Evolutionary conservation across 2,113 vertebrate species (phyloP), one percentile per base, ranked within the genome.

Genomic region (Arizona elegans): DNA sequence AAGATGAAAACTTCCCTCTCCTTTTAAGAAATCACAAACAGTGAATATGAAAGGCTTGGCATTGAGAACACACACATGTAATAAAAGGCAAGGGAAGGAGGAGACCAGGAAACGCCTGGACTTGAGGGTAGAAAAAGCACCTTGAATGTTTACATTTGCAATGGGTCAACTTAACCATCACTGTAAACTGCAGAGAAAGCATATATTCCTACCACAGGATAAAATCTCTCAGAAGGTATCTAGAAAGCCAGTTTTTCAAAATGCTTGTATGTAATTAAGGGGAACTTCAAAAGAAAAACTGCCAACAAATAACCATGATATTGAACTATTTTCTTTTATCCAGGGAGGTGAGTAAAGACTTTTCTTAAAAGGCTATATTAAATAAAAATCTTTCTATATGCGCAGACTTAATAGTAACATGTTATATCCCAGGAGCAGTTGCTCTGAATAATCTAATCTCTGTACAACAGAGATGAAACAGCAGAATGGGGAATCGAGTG

Each of bases 21-120:
- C 96, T 95, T 92, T 95, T 97, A 96, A 97, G 96, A 97, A 96
- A 96, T 96, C 97, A 97, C 97, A 91, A 96, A 95, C 92, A 91
- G 90, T 94, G 94, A 94, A 96, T 94, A 95, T 91, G 92, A 96
- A 95, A 94, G 95, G 91, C 96, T 96, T 97, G 97, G 96, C 96
- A 97, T 96, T 94, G 92, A 95, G 94, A 97, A 97, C 91, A 96
- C 94, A 94, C 95, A 95, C 93, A 91, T 94, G 43, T 38, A 96
- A 97, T 93, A 95, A 96, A 59, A 90, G 95, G 94, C 93, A 95
- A 95, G 92, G 94, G 93, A 75, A 87, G 90, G 89, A 91, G 92
- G 89, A 91, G 93, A 95, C 21, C 88, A 59, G 90, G 91, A 94
- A 91, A 86, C 38, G 50, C 58, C 15, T 52, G 92, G 91, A 93